Percentiles rank a stretch among this genome's conserved stretches.
Conservation (phyloP, 2,113 vertebrate genomes). For the Hippocampus mohnikei region DNA sequence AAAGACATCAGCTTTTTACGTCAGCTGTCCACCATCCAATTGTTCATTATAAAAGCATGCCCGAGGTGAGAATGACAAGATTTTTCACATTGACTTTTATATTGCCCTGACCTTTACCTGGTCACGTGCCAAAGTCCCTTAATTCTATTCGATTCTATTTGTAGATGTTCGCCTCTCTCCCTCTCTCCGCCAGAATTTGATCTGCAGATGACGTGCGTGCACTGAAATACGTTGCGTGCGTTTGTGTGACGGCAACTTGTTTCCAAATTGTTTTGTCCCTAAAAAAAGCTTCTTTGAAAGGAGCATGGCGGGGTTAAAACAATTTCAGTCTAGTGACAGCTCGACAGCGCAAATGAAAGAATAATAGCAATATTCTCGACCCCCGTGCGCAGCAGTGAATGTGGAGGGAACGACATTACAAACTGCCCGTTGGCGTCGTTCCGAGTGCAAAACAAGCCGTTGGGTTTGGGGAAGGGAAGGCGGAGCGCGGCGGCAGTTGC, state of each 20-base stretch:
- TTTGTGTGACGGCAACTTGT: background rate
- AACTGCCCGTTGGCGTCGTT: constrained; percentile 44
- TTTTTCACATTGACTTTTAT: background rate
- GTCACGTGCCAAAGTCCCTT: background rate
- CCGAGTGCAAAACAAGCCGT: constrained; percentile 18
- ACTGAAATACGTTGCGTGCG: background rate
- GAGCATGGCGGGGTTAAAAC: background rate
- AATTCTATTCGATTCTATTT: background rate
- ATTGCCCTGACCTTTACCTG: background rate
- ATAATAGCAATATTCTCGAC: constrained; percentile 30
- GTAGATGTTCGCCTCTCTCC: background rate
- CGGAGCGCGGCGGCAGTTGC: constrained; percentile 21
- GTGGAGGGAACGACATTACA: constrained; percentile 43
- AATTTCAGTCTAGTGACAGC: background rate
- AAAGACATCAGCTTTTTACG: background rate
- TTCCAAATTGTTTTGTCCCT: no score
- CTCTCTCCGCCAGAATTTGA: no score
- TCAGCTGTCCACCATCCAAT: background rate
- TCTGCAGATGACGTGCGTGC: background rate
- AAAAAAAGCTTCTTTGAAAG: no score
- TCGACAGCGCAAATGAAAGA: background rate
- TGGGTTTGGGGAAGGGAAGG: background rate
- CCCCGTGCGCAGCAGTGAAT: constrained; percentile 41
- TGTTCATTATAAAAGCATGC: background rate
- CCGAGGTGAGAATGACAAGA: constrained; percentile 1